A percentile compares a stretch with the other conserved stretches of the same genome.
Evolutionary conservation across 1,140 invertebrate species (phyloP).

Genomic region (Linepithema humile): DNA sequence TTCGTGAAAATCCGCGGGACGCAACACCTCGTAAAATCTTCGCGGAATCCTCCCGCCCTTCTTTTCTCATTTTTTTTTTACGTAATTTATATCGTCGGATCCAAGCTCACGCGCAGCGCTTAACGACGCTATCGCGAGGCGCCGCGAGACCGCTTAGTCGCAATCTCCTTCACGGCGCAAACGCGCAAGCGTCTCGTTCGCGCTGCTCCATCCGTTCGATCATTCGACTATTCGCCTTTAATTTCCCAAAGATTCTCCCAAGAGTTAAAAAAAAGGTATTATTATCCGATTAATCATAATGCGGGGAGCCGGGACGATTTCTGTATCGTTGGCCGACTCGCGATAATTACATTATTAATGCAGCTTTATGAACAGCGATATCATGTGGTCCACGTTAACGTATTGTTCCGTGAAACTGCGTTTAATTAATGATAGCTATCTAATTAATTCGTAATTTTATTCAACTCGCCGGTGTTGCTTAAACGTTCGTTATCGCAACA

Average conservation of each 20-base stretch:
- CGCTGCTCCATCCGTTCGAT: neutral
- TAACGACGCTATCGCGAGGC: slow-evolving; percentile 1
- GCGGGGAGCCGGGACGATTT: neutral
- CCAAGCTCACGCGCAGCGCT: neutral
- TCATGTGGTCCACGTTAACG: neutral
- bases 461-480: slow-evolving; percentile 4
- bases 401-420: slow-evolving; percentile 23
- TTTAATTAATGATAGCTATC: slow-evolving; percentile 24
- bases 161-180: neutral
- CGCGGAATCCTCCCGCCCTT: neutral
- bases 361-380: slow-evolving; percentile 25
- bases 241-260: no score
- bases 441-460: slow-evolving; percentile 25
- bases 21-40: slow-evolving; percentile 35
- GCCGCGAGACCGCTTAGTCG: neutral
- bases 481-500: neutral
- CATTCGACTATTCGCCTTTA: no score
- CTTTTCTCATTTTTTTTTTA: neutral
- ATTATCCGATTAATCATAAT: neutral
- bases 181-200: neutral
- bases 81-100: slow-evolving; percentile 36
- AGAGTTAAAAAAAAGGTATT: slow-evolving; percentile 2
- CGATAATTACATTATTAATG: slow-evolving; percentile 43
- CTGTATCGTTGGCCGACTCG: neutral
- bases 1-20: slow-evolving; percentile 17